Evolutionary conservation across 2,888 invertebrate genomes (phyloP).

Genomic region (Mayetiola destructor): DNA sequence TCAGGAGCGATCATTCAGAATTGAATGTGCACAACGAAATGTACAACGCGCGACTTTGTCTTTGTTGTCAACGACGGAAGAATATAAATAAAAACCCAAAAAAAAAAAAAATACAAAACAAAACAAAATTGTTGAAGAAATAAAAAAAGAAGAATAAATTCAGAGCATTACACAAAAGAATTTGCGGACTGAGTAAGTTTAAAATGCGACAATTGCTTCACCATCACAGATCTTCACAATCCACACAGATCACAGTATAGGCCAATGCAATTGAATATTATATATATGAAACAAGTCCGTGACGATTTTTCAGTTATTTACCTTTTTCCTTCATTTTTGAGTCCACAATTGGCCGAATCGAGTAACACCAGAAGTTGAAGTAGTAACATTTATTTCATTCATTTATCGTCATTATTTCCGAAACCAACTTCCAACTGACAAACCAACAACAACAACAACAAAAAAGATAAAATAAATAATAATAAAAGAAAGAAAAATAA

Average conservation of each 20-base stretch:
- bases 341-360: too few relatives aligned
- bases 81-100: not conserved
- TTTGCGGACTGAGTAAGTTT: not conserved
- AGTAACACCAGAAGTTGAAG: conserved; percentile 12
- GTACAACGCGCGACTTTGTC: not conserved
- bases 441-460: too few relatives aligned
- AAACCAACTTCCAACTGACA: too few relatives aligned
- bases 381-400: conserved; percentile 3
- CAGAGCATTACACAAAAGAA: conserved; percentile 9
- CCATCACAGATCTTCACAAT: too few relatives aligned
- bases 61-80: not conserved
- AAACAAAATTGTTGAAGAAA: too few relatives aligned
- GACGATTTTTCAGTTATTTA: not conserved
- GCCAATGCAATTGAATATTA: not conserved
- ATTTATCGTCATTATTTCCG: conserved; percentile 6
- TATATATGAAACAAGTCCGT: not conserved
- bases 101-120: not conserved
- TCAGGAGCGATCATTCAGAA: conserved; percentile 1
- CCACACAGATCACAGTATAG: too few relatives aligned
- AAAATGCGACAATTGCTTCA: conserved; percentile 9
- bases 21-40: not conserved
- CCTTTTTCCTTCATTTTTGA: not conserved
- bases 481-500: too few relatives aligned
- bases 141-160: not conserved
- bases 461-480: not conserved